Evolutionary conservation across 2,888 invertebrate genomes (phyloP).

Genomic region (Fragum sueziense): DNA sequence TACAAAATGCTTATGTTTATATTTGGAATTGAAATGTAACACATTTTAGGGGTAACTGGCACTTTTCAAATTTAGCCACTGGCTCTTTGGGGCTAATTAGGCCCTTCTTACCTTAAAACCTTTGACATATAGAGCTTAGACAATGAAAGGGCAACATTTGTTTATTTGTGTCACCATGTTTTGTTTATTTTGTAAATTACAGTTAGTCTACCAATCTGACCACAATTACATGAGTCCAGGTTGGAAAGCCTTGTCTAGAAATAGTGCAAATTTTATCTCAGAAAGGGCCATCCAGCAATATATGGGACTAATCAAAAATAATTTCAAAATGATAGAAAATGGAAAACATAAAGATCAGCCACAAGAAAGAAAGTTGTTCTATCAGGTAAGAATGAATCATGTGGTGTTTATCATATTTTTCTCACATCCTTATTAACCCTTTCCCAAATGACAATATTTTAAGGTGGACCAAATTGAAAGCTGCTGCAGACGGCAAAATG

Average conservation of each 20-base stretch:
- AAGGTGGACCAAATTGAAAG: no score
- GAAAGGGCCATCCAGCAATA: constrained; percentile 78
- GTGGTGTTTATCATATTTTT: no score
- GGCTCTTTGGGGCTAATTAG: no score
- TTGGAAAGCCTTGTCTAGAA: constrained; percentile 66
- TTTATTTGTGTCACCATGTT: background rate
- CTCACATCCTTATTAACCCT: no score
- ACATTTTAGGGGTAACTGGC: no score
- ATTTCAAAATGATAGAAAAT: constrained; percentile 71
- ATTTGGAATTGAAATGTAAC: no score
- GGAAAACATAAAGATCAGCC: constrained; percentile 63
- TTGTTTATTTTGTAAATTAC: constrained; percentile 35
- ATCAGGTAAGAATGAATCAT: constrained; percentile 74
- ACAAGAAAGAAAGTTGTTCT: constrained; percentile 76
- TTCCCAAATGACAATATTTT: no score
- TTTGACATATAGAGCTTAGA: no score
- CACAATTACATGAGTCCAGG: constrained; percentile 73
- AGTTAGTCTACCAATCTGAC: constrained; percentile 73
- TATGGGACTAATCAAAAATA: constrained; percentile 78
- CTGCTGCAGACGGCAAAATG: no score
- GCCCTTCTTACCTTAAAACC: background rate
- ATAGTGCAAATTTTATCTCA: constrained; percentile 71
- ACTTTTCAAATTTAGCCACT: no score
- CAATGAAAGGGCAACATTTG: no score
- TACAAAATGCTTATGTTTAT: no score